A percentile compares a stretch with the other conserved stretches of the same genome.
phyloP scores from a whole-genome alignment of 1,140 invertebrate species.

The Alviniconcha marisindica region DNA sequence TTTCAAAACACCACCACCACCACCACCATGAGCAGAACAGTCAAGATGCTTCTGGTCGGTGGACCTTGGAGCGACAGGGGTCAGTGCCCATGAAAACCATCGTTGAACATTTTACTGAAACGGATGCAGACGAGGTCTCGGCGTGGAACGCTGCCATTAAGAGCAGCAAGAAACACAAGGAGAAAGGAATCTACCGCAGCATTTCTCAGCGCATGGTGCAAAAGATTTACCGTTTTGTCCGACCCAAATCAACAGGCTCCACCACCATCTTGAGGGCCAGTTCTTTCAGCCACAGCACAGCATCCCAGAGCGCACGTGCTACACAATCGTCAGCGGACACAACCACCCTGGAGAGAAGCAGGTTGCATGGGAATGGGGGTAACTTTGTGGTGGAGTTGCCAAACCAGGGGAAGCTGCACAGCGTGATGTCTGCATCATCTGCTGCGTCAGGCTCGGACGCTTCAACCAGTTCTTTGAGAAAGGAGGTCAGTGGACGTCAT shows the following conservation, averaged over 20 bases:
- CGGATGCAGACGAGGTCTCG: not conserved
- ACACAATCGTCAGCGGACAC: too few relatives aligned
- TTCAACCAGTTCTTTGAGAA: not conserved
- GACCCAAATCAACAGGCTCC: not conserved
- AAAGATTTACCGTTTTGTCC: conserved; percentile 14
- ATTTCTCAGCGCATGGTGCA: conserved; percentile 37
- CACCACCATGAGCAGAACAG: not conserved
- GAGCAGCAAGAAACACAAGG: not conserved
- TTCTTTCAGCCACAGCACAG: conserved; percentile 8
- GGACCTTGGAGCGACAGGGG: not conserved
- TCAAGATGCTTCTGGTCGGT: not conserved
- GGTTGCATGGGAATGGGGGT: not conserved
- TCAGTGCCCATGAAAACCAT: conserved; percentile 35
- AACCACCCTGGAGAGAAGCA: too few relatives aligned
- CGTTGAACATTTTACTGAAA: conserved; percentile 26
- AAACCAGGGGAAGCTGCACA: not conserved
- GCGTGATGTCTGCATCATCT: not conserved
- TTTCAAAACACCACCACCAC: not conserved
- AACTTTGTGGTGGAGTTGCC: not conserved
- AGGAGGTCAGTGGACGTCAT: not conserved
- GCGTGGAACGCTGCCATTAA: conserved; percentile 7
- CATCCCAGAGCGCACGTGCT: too few relatives aligned
- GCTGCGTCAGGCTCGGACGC: not conserved
- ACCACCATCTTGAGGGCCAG: not conserved
- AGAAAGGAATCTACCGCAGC: conserved; percentile 17